Evolutionary conservation across 2,113 vertebrate species (phyloP), one percentile per base, ranked within the genome.

Genomic region (Lycaon pictus): DNA sequence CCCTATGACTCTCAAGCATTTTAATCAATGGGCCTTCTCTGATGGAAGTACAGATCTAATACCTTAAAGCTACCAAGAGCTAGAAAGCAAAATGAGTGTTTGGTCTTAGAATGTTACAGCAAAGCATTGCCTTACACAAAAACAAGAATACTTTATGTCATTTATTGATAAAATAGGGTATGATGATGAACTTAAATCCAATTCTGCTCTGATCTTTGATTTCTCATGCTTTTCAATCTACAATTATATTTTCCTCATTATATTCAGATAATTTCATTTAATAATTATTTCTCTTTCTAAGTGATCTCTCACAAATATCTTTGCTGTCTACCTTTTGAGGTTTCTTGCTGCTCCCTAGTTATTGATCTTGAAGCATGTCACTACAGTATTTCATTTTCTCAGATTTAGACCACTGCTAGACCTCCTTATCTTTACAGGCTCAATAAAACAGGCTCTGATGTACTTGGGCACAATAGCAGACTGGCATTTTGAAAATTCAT

Each of bases 161-260:
- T 74, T 76, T 82, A 32, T 84, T 81, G 77, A 82, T 87, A 91
- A 87, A 3, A 8, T 53, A 37, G n/a, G 2, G 1, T 88, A 85
- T 29, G 87, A 60, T 35, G 7, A 35, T 93, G 2, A 81, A 94
- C 51, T 90, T 93, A 84, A 85, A 82, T 71, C 7, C 1, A 88
- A 4, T 93, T 83, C 48, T 88, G 0, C 51, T 82, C 25, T 94
- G 63, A 88, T 56, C 48, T 43, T 81, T 94, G 32, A 67, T 82
- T 84, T 84, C 20, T 5, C 23, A 72, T 19, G 29, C 32, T 55
- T 29, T 3, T 74, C 92, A 43, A 76, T 65, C 72, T 71, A 43
- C 20, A 56, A 74, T 88, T 96, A 94, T 43, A 67, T 96, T 93
- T 97, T 53, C 32, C 62, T 82, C 56, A 4, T 5, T 51, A 96